Percentiles rank a stretch among this genome's conserved stretches.
phyloP scores from a whole-genome alignment of 1,140 invertebrate species.

The Campoletis sonorensis region DNA sequence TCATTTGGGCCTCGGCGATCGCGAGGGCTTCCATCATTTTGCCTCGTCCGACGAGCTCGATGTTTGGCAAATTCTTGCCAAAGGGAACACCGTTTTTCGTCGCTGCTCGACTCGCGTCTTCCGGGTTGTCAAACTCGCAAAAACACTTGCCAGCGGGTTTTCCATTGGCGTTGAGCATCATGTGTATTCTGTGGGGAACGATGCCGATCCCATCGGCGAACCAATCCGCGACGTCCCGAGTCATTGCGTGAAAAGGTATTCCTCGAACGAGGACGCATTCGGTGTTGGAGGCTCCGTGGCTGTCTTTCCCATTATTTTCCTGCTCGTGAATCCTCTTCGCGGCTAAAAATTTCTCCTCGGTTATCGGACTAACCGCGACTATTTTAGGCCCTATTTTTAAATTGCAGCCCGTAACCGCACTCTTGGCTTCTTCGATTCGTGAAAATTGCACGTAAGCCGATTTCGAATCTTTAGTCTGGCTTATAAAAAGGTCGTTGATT shows the following conservation, averaged over 20 bases:
- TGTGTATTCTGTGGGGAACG: constrained; percentile 86
- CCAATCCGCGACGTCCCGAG: constrained; percentile 88
- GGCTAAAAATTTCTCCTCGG: constrained; percentile 76
- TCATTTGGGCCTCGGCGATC: constrained; percentile 62
- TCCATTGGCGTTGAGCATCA: constrained; percentile 83
- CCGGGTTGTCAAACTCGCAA: constrained; percentile 85
- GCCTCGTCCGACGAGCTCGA: constrained; percentile 81
- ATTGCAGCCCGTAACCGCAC: constrained; percentile 78
- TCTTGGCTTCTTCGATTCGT: constrained; percentile 81
- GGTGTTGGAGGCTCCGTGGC: constrained; percentile 56
- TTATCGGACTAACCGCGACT: constrained; percentile 76
- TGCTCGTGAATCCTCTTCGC: constrained; percentile 75
- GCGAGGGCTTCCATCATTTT: constrained; percentile 78
- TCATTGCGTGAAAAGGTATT: constrained; percentile 84
- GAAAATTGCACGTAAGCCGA: constrained; percentile 86
- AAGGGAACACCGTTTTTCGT: constrained; percentile 84
- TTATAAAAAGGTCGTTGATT: constrained; percentile 82
- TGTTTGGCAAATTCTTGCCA: constrained; percentile 81
- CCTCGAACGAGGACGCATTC: constrained; percentile 86
- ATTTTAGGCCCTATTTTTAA: constrained; percentile 78
- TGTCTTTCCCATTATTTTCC: constrained; percentile 45
- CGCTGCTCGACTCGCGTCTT: constrained; percentile 84
- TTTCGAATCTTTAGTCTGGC: constrained; percentile 78
- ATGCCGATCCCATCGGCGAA: constrained; percentile 84
- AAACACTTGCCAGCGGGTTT: constrained; percentile 89